Base-by-base conservation (phyloP, 2,888 invertebrate species). In the Formica aserva region DNA sequence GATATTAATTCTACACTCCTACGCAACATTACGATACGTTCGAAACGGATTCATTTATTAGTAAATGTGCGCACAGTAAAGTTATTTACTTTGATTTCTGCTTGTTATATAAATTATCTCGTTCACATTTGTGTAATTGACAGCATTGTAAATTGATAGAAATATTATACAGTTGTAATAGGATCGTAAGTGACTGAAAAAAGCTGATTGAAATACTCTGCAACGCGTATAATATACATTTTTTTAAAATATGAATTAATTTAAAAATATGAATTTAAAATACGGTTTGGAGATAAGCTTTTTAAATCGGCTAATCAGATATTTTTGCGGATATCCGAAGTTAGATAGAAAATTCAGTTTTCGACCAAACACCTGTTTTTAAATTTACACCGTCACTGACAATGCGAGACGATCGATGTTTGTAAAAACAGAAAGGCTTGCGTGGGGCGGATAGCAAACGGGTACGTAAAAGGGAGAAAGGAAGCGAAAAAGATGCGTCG, bases 371-470 rank as follows among this genome's bases (percentile, higher is more conserved):
- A 57, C 22, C 18, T 13, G 41, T 32, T 60, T 60, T 57, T 71
- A 57, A 78, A 78, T 78, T 71, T 72, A 72, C 74, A 45, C 22
- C 60, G 13, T 60, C 72, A 22, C 35, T 41, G 77, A 60, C 74
- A 41, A 66, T 29, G 67, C 41, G n/a, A 26, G 55, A 18, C 67
- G 78, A 78, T 78, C 78, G 78, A 78, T 78, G 74, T 45, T 18
- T 45, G 60, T 78, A 83, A 71, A 83, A 83, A 83, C 66, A 32
- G 67, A 63, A 69, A 71, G 22, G 62, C 29, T 45, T 18, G 82
- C 29, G 38, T 67, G 26, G 60, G 18, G 60, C 48, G 22, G 22
- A 66, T n/a, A 26, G 45, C 32, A n/a, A 75, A 76, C 35, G 48
- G 5, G 82, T 45, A 48, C 13, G 22, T 18, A 57, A 29, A 38